phyloP scores from a whole-genome alignment of 2,888 invertebrate species.

The Rhyacophila evoluta region DNA sequence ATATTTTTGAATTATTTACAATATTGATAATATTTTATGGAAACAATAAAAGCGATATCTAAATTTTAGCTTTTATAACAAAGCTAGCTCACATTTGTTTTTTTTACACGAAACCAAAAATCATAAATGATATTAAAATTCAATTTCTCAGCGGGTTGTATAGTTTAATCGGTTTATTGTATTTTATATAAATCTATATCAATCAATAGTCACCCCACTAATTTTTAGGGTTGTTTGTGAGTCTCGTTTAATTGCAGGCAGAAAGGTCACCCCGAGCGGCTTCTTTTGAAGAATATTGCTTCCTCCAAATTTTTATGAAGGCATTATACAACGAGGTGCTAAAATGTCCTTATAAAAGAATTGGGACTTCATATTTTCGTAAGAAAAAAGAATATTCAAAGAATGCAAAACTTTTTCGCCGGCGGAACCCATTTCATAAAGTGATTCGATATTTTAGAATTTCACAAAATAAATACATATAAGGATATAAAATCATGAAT shows the following conservation, averaged over 20 bases:
- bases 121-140: too few relatives aligned
- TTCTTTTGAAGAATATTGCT: slow-evolving; percentile 5
- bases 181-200: too few relatives aligned
- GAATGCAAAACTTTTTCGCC: not conserved
- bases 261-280: not conserved
- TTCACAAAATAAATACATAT: too few relatives aligned
- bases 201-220: not conserved
- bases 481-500: too few relatives aligned
- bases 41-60: too few relatives aligned
- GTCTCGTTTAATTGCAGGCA: slow-evolving; percentile 18
- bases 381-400: not conserved
- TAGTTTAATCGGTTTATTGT: too few relatives aligned
- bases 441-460: not conserved
- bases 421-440: not conserved
- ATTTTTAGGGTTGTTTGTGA: slow-evolving; percentile 2
- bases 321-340: slow-evolving; percentile 49
- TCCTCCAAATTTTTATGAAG: slow-evolving; percentile 26
- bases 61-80: too few relatives aligned
- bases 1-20: too few relatives aligned
- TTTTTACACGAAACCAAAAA: too few relatives aligned
- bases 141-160: too few relatives aligned
- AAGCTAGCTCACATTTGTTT: too few relatives aligned
- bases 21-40: too few relatives aligned
- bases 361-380: not conserved
- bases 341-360: slow-evolving; percentile 50